Conservation (phyloP, 1,140 invertebrate species). For the Tetramorium alpestre region DNA sequence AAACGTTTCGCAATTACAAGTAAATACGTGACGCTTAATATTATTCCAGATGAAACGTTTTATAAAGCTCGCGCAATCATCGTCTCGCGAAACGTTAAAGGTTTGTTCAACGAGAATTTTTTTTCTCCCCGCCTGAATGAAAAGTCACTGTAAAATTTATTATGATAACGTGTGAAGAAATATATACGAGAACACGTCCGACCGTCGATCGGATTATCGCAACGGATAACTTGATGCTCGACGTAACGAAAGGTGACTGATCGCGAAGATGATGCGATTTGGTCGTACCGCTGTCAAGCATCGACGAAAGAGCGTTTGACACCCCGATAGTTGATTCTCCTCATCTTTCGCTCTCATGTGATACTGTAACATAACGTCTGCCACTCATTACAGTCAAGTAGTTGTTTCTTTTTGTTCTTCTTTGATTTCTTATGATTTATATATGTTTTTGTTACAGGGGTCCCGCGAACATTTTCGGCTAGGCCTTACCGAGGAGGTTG, state of each 20-base stretch:
- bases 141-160: neutral
- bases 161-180: neutral
- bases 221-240: neutral
- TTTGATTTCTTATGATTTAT: slow-evolving; percentile 84
- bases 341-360: slow-evolving; percentile 34
- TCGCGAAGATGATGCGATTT: neutral
- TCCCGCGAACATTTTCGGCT: slow-evolving; percentile 84
- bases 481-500: slow-evolving; percentile 85
- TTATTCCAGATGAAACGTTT: neutral
- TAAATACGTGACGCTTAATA: neutral
- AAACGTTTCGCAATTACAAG: slow-evolving; percentile 32
- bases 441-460: slow-evolving; percentile 85
- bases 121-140: neutral
- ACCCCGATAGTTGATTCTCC: slow-evolving; percentile 11
- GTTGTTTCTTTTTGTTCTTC: slow-evolving; percentile 74
- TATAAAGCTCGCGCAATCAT: too few relatives aligned
- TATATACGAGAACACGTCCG: neutral
- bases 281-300: neutral
- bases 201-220: slow-evolving; percentile 5
- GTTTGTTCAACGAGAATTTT: neutral
- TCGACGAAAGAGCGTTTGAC: slow-evolving; percentile 37
- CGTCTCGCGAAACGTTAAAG: neutral
- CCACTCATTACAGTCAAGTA: slow-evolving; percentile 65
- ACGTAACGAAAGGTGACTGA: slow-evolving; percentile 6
- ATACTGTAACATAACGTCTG: slow-evolving; percentile 50